These are phyloP conservation scores for Stichodactyla mertensii DNA, from an alignment of 64 coral and sea anemone genomes.

Conservation along the genomic window DNA sequence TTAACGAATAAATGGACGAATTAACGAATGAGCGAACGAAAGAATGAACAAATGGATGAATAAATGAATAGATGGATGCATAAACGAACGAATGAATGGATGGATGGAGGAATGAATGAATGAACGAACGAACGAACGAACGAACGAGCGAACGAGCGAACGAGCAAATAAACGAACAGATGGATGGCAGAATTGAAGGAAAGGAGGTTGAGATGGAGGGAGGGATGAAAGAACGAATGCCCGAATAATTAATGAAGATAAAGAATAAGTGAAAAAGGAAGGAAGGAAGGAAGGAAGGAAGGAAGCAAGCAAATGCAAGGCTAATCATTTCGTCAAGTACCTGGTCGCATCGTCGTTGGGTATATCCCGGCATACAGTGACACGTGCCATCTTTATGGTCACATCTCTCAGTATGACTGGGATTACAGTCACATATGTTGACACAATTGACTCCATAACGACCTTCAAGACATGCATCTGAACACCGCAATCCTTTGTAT, in stretches of 20 bases:
- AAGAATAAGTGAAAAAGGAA: background rate
- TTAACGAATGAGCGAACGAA: background rate
- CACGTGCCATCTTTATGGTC: slow-evolving; percentile 50
- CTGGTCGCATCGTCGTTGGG: slow-evolving; percentile 32
- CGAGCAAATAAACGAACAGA: background rate
- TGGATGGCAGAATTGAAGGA: too few species aligned
- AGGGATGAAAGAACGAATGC: too few species aligned
- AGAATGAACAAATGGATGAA: background rate
- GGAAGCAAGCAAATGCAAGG: background rate
- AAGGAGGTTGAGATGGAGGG: too few species aligned
- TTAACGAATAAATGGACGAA: background rate
- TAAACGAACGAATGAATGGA: too few species aligned
- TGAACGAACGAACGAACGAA: background rate
- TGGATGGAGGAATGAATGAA: background rate
- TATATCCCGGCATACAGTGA: slow-evolving; percentile 52
- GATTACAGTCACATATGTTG: slow-evolving; percentile 54
- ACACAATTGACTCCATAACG: slow-evolving; percentile 64
- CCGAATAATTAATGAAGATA: background rate
- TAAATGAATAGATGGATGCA: too few species aligned
- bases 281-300: too few species aligned
- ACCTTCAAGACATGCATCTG: slow-evolving; percentile 50
- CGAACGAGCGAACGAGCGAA: background rate
- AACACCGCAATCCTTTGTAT: slow-evolving; percentile 64
- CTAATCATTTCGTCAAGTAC: background rate
- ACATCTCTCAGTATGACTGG: slow-evolving; percentile 64